Conservation (phyloP, 2,888 invertebrate species). For the Pandemis heparana region DNA sequence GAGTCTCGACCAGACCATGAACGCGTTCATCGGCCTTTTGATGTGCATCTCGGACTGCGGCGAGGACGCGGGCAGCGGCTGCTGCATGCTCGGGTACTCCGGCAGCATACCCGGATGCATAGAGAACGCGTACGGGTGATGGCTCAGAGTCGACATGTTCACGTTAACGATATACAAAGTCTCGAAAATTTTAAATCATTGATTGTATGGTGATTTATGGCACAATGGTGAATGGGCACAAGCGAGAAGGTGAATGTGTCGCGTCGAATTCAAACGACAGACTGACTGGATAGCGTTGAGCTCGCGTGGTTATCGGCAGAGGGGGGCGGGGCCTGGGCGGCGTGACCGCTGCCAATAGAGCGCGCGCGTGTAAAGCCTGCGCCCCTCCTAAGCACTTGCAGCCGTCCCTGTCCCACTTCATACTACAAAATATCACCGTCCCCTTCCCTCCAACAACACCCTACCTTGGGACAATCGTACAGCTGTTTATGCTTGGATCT, state of each 20-base stretch:
- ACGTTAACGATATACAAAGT: slow-evolving; percentile 50
- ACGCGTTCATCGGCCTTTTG: slow-evolving; percentile 99
- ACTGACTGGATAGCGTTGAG: slow-evolving; percentile 70
- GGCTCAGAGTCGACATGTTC: slow-evolving; percentile 81
- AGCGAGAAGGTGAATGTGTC: slow-evolving; percentile 72
- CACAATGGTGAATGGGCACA: slow-evolving; percentile 77
- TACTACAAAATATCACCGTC: slow-evolving; percentile 53
- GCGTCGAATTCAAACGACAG: slow-evolving; percentile 79
- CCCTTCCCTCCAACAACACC: slow-evolving; percentile 64
- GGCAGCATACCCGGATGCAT: slow-evolving; percentile 82
- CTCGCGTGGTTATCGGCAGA: slow-evolving; percentile 66
- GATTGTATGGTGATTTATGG: slow-evolving; percentile 69
- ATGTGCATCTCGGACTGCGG: slow-evolving; percentile 91
- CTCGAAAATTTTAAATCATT: slow-evolving; percentile 66
- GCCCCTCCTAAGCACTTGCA: slow-evolving; percentile 66
- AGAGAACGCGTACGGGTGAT: slow-evolving; percentile 83
- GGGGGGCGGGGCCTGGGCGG: slow-evolving; percentile 72
- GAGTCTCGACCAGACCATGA: slow-evolving; percentile 98
- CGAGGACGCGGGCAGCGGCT: slow-evolving; percentile 78
- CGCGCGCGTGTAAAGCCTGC: slow-evolving; percentile 67
- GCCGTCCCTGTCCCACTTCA: slow-evolving; percentile 59
- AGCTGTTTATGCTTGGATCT: slow-evolving; percentile 79
- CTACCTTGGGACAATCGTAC: slow-evolving; percentile 69
- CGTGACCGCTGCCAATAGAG: slow-evolving; percentile 65
- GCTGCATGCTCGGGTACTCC: slow-evolving; percentile 76